Percentiles rank a stretch among this genome's conserved stretches.
Evolutionary conservation across 2,113 vertebrate genomes (phyloP).

Genomic region (Machaerirhynchus nigripectus): DNA sequence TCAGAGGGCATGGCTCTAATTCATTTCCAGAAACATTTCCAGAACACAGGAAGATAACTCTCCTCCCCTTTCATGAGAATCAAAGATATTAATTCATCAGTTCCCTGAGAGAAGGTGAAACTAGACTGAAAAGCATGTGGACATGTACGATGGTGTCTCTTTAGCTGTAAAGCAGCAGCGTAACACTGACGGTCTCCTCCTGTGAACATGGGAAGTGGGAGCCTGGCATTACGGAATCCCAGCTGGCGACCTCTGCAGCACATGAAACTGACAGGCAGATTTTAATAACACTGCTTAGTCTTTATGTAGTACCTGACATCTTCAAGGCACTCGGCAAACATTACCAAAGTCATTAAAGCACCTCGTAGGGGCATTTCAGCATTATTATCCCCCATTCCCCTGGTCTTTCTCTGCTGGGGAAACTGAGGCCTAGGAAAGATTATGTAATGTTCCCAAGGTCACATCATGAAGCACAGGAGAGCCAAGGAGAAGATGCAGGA

Average conservation of each 20-base stretch:
- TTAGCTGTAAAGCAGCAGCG: background rate
- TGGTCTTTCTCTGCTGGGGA: background rate
- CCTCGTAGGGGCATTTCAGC: background rate
- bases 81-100: background rate
- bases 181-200: background rate
- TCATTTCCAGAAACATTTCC: background rate
- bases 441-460: constrained; percentile 28
- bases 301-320: background rate
- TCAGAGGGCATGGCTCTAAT: background rate
- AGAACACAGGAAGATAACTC: background rate
- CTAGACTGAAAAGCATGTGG: background rate
- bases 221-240: background rate
- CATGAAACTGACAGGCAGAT: background rate
- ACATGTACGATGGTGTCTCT: accelerated
- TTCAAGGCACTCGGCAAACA: background rate
- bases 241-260: background rate
- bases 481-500: background rate
- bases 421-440: constrained; percentile 19
- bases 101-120: background rate
- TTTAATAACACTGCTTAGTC: background rate
- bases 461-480: background rate
- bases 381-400: background rate
- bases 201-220: background rate
- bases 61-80: background rate
- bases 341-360: background rate